Base-by-base conservation (phyloP, 2,113 vertebrate genomes). In the Phalacrocorax pelagicus region DNA sequence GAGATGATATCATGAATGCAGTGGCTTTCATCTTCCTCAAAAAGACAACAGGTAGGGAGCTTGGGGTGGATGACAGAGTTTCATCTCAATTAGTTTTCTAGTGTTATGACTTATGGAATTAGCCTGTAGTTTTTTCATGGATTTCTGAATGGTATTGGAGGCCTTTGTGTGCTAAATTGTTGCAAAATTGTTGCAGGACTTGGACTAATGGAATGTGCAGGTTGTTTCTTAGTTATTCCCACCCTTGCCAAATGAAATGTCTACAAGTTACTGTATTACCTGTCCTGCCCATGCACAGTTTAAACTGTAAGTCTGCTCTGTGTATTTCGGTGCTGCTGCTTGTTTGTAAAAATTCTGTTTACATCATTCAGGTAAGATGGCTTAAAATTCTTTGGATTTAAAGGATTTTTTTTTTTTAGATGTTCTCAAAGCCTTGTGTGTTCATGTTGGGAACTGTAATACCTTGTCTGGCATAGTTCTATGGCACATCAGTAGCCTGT, bases 1-100 rank as follows among this genome's bases (percentile, higher is more conserved):
- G 42, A 36, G 36, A 5, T 22, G 30, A 4, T 7, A 2, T 5
- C 0, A 0, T 19, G 29, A 9, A 2, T 1, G 24, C 0, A 8
- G 24, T 6, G 22, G 2, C 8, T 20, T 11, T 30, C 44, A 1
- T 3, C 8, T 46, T 40, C 29, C 3, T 38, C 4, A 10, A 38
- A 34, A 7, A 13, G 0, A 0, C 17, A 47, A 2, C 30, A 67
- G 51, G 54, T n/a, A 75, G 12, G n/a, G 3, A 4, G 6, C 1
- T 1, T 18, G 29, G 34, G 24, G 51, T 15, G 22, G 47, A 1
- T 46, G 10, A 24, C 2, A 24, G 14, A 38, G 5, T 42, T 78
- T 15, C 14, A 10, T 30, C 19, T 75, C 21, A 44, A 4, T 2
- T 36, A 0, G 0, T 34, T 65, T 57, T 74, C 30, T 24, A 14